Base-by-base conservation (phyloP, 2,113 vertebrate genomes). In the Callocephalon fimbriatum region DNA sequence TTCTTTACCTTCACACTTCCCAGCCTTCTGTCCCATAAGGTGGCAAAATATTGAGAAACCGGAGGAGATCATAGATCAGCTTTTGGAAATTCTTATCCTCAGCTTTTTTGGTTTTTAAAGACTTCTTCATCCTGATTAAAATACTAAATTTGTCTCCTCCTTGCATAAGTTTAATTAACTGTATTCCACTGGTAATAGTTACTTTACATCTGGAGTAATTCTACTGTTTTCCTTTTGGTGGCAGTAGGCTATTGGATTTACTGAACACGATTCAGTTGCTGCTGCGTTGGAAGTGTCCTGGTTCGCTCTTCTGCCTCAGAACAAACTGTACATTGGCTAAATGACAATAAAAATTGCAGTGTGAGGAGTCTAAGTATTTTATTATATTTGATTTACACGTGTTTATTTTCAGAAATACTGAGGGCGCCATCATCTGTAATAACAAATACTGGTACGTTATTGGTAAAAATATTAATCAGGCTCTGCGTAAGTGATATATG, bases 211-310 rank as follows among this genome's bases (percentile, higher is more conserved):
- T 50, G 63, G 31, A 88, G 94, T 42, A 84, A 74, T 97, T 94
- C 85, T 76, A 4, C 27, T 75, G 86, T 85, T 88, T 40, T 88
- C 91, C 98, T 76, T 88, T 94, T 95, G 98, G 85, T 98, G 98
- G 98, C 97, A 96, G 83, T 73, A 96, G 35, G 53, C 53, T n/a
- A 48, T 31, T 26, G 61, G 84, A 3, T 59, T 95, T 95, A n/a
- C 51, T 58, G 51, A 53, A 65, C 6, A 1, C 6, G 35, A 27
- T 48, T 51, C 27, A 0, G 58, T 32, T 50, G 37, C 32, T 84
- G 56, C 26, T 15, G 62, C 8, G 8, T 53, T 80, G 35, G 5
- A 74, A 84, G 58, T 13, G 12, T 92, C 63, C 42, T 80, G 40
- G 51, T 81, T 93, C 2, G 14, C 85, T 92, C 23, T 67, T 77